These are phyloP conservation scores for Meda fulgida DNA, from an alignment of 2,797 vertebrate species.

Conservation along the genomic window DNA sequence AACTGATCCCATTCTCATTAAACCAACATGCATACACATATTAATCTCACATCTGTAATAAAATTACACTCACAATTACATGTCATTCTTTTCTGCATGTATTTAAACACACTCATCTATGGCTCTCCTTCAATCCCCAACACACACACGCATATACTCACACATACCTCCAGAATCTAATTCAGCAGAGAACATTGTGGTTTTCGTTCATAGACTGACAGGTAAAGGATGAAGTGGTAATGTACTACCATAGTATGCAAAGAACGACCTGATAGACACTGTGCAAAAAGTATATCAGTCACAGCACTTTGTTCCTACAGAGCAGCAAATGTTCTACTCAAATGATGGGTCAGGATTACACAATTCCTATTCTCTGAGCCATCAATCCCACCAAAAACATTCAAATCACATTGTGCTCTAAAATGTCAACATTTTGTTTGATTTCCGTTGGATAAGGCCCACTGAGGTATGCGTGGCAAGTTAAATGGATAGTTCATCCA, in stretches of 20 bases:
- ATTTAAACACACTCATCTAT: slow-evolving; percentile 33
- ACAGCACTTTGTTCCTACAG: slow-evolving; percentile 40
- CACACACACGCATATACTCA: slow-evolving; percentile 6
- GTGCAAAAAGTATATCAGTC: slow-evolving; percentile 59
- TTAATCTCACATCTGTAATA: slow-evolving; percentile 50
- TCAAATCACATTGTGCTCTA: slow-evolving; percentile 39
- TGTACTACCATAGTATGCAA: slow-evolving; percentile 47
- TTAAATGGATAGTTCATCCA: not conserved
- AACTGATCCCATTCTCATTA: slow-evolving; percentile 38
- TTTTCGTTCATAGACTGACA: slow-evolving; percentile 44
- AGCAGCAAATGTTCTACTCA: slow-evolving; percentile 30
- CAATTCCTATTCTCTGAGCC: slow-evolving; percentile 35
- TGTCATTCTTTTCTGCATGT: slow-evolving; percentile 39
- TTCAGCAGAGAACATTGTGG: slow-evolving; percentile 41
- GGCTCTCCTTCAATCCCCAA: slow-evolving; percentile 15
- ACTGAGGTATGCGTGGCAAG: slow-evolving; percentile 61
- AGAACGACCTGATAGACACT: slow-evolving; percentile 49
- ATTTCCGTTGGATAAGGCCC: slow-evolving; percentile 60
- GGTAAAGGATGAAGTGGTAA: slow-evolving; percentile 40
- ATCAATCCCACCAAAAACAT: slow-evolving; percentile 47
- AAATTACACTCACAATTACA: slow-evolving; percentile 44
- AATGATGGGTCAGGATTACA: slow-evolving; percentile 44
- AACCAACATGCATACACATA: slow-evolving; percentile 56
- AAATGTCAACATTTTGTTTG: slow-evolving; percentile 33
- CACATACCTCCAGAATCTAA: slow-evolving; percentile 47